These are phyloP conservation scores for Semibalanus balanoides DNA, from an alignment of 1,140 invertebrate species.

Conservation along the genomic window DNA sequence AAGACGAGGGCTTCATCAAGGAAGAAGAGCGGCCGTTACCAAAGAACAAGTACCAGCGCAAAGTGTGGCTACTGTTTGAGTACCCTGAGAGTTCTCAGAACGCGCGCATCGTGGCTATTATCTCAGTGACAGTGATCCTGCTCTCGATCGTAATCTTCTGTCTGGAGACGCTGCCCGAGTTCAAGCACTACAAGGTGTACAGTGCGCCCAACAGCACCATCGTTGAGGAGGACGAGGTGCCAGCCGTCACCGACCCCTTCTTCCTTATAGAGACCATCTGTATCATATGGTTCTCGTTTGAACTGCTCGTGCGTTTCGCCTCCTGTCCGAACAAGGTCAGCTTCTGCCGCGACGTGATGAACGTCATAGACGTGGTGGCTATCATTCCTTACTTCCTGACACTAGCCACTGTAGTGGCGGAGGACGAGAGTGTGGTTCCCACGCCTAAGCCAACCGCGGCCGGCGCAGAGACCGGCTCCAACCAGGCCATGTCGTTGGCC, in stretches of 20 bases:
- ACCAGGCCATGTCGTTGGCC: conserved; percentile 95
- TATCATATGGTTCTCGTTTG: conserved; percentile 98
- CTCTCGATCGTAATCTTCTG: conserved; percentile 99
- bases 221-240: conserved; percentile 90
- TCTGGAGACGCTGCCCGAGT: conserved; percentile 96
- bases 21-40: conserved; percentile 92
- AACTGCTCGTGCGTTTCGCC: conserved; percentile 93
- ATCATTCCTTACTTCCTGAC: conserved; percentile 99
- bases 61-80: conserved; percentile 98
- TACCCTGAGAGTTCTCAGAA: conserved; percentile 98
- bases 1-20: conserved; percentile 92
- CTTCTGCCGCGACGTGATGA: conserved; percentile 98
- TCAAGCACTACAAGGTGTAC: conserved; percentile 97
- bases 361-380: conserved; percentile 98
- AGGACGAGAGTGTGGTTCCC: conserved; percentile 48
- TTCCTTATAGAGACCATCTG: conserved; percentile 96
- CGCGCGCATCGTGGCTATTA: conserved; percentile 96
- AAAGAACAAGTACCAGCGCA: conserved; percentile 88
- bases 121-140: conserved; percentile 97
- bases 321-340: conserved; percentile 96
- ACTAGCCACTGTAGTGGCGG: conserved; percentile 91
- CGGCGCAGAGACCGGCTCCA: conserved; percentile 37
- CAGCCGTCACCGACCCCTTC: conserved; percentile 91
- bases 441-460: background rate
- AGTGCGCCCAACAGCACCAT: conserved; percentile 84